Evolutionary conservation across 2,113 vertebrate genomes (phyloP).

Genomic region (Corydoras maculifer): DNA sequence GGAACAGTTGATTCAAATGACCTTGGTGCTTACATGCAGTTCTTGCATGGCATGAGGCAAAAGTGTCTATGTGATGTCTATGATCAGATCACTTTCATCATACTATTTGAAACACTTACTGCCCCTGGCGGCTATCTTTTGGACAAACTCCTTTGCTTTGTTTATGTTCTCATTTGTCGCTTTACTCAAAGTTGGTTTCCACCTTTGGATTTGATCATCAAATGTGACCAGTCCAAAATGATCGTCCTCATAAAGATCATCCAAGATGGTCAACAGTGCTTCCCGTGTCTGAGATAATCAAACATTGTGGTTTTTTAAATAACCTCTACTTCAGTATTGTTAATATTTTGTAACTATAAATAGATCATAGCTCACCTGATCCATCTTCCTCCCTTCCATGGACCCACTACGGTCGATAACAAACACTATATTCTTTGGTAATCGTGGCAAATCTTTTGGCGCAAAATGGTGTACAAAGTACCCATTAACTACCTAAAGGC

Average conservation of each 20-base stretch:
- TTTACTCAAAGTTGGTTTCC: slow-evolving; percentile 50
- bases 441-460: slow-evolving; percentile 51
- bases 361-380: slow-evolving; percentile 47
- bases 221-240: slow-evolving; percentile 48
- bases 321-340: no score
- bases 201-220: rapidly evolving
- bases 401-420: slow-evolving; percentile 67
- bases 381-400: slow-evolving; percentile 54
- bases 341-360: background rate
- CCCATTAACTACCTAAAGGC: slow-evolving; percentile 65
- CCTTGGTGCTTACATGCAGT: no score
- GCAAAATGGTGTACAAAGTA: slow-evolving; percentile 74
- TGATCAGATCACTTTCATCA: background rate
- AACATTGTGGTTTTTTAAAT: background rate
- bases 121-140: rapidly evolving
- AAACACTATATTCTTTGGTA: slow-evolving; percentile 68
- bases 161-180: slow-evolving; percentile 53
- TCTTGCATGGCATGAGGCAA: no score
- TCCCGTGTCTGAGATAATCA: slow-evolving; percentile 41
- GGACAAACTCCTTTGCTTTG: slow-evolving; percentile 42
- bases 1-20: background rate
- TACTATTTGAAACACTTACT: slow-evolving; percentile 40
- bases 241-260: slow-evolving; percentile 45
- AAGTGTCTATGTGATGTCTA: no score
- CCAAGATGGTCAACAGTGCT: slow-evolving; percentile 47